Evolutionary conservation across 2,888 invertebrate genomes (phyloP), one percentile per base, ranked within the genome.

Genomic region (Lithophane socia): DNA sequence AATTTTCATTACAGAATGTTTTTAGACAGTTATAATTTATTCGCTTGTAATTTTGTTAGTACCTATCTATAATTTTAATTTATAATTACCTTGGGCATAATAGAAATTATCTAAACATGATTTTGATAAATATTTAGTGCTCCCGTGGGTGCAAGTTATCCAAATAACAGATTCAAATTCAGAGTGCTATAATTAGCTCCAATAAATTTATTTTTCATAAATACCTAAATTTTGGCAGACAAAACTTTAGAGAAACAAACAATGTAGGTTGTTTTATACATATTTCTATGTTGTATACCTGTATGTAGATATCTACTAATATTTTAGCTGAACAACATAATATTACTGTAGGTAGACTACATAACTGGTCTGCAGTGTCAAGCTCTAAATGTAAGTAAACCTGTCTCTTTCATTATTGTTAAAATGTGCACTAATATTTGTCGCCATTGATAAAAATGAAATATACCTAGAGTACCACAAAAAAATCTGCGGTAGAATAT

Each of bases 71-170:
- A n/a, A 65, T 49, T 65, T 49, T 12, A 58, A 64, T 73, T 75
- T 75, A 83, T 65, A 29, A 29, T 44, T 64, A 72, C 66, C 76
- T 60, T 8, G 82, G 73, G 85, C 5, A 67, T 13, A 69, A 72
- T 47, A 63, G 1, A 66, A 85, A 75, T 73, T 75, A 73, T 85
- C 72, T 60, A 75, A 85, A 75, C 58, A 70, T 56, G n/a, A 44
- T 64, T 82, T 73, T 73, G 67, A 73, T 76, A 76, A 76, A 71
- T 76, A 85, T 82, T 69, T 61, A 74, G 49, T 44, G 70, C 16
- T 24, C 86, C 73, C 73, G 37, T 52, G 70, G 70, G 76, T 66
- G 54, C 44, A 52, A 60, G 16, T 58, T 56, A 52, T 64, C 52
- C 29, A 69, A 65, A 63, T 49, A 70, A 56, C 67, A 47, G 18